These are phyloP conservation scores for Microtus oregoni DNA, from an alignment of 2,113 vertebrate species.

Conservation along the genomic window DNA sequence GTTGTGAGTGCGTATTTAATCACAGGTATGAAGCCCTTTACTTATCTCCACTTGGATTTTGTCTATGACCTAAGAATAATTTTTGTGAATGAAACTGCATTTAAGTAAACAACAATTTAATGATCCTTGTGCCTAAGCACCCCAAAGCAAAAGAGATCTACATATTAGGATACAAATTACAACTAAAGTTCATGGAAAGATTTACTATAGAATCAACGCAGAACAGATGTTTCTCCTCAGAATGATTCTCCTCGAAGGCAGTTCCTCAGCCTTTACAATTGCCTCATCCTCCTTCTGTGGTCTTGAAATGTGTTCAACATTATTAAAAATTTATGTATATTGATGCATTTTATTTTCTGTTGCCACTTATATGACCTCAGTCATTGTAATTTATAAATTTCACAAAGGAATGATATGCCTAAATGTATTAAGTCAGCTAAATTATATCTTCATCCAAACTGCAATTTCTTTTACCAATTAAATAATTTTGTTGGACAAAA, in stretches of 20 bases:
- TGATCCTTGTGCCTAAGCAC: neutral
- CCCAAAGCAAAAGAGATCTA: neutral
- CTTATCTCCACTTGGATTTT: neutral
- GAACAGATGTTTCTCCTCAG: neutral
- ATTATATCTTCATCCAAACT: constrained; percentile 75
- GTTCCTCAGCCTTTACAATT: constrained; percentile 49
- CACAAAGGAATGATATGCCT: constrained; percentile 73
- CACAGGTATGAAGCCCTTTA: accelerated
- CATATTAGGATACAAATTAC: neutral
- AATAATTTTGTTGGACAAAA: constrained; percentile 80
- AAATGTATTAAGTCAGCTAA: constrained; percentile 76
- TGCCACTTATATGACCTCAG: constrained; percentile 76
- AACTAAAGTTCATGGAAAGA: neutral
- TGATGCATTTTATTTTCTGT: constrained; percentile 76
- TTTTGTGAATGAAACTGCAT: neutral
- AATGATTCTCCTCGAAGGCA: neutral
- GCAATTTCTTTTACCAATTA: constrained; percentile 80
- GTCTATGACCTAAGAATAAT: neutral
- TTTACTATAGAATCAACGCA: neutral
- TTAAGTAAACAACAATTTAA: neutral
- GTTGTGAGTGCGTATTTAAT: accelerated
- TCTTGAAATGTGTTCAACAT: constrained; percentile 60
- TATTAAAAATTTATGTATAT: constrained; percentile 77
- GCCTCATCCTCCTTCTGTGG: neutral
- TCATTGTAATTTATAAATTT: constrained; percentile 79